Conservation (phyloP, 2,113 vertebrate species). For the Platichthys stellatus region DNA sequence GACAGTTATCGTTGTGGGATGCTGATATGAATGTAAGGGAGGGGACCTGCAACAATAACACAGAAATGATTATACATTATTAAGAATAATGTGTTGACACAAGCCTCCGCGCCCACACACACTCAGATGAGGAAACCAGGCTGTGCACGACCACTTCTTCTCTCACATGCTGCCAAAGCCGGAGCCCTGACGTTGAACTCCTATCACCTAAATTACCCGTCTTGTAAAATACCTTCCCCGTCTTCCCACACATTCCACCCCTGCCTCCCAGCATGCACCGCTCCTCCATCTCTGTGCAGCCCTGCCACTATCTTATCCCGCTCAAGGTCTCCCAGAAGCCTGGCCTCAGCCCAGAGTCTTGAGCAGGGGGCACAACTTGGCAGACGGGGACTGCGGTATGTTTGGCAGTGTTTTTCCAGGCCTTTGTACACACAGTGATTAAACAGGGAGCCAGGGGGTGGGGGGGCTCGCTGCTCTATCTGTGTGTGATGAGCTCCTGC, state of each 20-base stretch:
- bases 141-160: constrained; percentile 21
- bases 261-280: constrained; percentile 4
- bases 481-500: constrained; percentile 7
- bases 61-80: constrained; percentile 37
- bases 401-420: constrained; percentile 72
- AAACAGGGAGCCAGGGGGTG: constrained; percentile 27
- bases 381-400: constrained; percentile 69
- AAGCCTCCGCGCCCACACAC: constrained; percentile 39
- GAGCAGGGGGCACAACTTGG: constrained; percentile 70
- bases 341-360: constrained; percentile 71
- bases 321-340: constrained; percentile 77
- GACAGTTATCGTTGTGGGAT: neutral
- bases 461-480: neutral
- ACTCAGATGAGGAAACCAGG: constrained; percentile 13
- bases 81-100: constrained; percentile 26
- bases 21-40: neutral
- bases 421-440: constrained; percentile 70
- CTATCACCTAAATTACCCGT: constrained; percentile 37
- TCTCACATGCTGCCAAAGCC: constrained; percentile 4
- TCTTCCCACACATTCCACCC: constrained; percentile 66
- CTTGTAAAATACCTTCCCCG: constrained; percentile 45
- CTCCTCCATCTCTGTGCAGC: constrained; percentile 48
- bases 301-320: constrained; percentile 71
- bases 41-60: constrained; percentile 34
- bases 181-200: constrained; percentile 23